Base-by-base conservation (phyloP, 1,140 invertebrate species). In the Penaeus japonicus region DNA sequence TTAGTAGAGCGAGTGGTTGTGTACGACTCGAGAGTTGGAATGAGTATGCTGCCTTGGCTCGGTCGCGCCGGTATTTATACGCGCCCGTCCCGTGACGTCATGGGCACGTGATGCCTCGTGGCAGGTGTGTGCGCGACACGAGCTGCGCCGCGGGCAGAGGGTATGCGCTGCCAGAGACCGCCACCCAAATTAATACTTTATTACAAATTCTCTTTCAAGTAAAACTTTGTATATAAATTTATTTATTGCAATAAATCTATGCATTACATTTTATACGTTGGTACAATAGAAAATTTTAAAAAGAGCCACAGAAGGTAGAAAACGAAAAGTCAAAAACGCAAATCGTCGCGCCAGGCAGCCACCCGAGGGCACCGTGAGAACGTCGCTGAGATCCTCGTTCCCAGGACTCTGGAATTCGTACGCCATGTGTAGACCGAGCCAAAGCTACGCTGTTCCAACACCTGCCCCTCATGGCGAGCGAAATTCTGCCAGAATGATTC, bases 91-190 rank as follows among this genome's bases (percentile, higher is more conserved):
- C 47, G 53, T 90, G 89, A 90, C 89, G 89, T 90, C 89, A 90
- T 73, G 89, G 89, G 89, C 89, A 90, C 89, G 89, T 87, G 89
- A 90, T 90, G 89, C 89, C 89, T 90, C 89, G 89, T 90, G 89
- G 89, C 89, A 90, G 89, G 89, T 90, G 89, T 87, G 89, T 90
- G 89, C 89, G 89, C 85, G 89, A 87, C 89, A 90, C 89, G 89
- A 90, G 89, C 89, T 90, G 84, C 84, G 89, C 85, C 89, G 84
- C 59, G 83, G 89, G 89, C 84, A 89, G 17, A 20, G 27, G 65
- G 35, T 22, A 18, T 4, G 22, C 1, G 53, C 35, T 85, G 59
- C 89, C 77, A 89, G 27, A 65, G 24, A 17, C 20, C 54, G 39
- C 77, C n/a, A 80, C 32, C 15, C 30, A 30, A 32, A 27, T 39